phyloP scores from a whole-genome alignment of 2,888 invertebrate genomes.

The Mesopsocus fuscifrons region DNA sequence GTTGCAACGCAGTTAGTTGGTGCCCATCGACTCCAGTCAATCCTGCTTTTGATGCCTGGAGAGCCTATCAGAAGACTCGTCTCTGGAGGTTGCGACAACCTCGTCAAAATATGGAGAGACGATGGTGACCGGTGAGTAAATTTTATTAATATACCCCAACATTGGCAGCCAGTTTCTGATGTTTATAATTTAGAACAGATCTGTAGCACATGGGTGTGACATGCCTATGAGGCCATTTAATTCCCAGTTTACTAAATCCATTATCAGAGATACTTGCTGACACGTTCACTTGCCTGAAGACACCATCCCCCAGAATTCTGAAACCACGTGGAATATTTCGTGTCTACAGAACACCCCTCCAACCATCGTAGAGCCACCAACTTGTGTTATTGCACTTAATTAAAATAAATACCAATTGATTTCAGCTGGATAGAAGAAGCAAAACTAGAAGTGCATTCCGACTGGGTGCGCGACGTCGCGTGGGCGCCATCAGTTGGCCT shows the following conservation, averaged over 20 bases:
- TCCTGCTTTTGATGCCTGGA: conserved; percentile 34
- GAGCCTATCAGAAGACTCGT: conserved; percentile 53
- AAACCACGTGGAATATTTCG: too few species aligned
- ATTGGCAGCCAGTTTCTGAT: background rate
- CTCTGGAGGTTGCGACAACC: conserved; percentile 94
- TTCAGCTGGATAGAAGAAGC: conserved; percentile 79
- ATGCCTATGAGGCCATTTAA: too few species aligned
- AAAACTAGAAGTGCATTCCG: conserved; percentile 88
- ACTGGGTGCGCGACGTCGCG: conserved; percentile 98
- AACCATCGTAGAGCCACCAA: too few species aligned
- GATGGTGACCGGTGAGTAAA: conserved; percentile 14
- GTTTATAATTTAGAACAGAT: conserved; percentile 10
- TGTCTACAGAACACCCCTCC: too few species aligned
- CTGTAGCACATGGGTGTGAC: too few species aligned
- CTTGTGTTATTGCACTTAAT: too few species aligned
- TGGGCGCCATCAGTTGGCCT: conserved; percentile 93
- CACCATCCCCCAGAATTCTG: too few species aligned
- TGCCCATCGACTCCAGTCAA: conserved; percentile 62
- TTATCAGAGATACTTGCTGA: too few species aligned
- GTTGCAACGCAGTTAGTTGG: conserved; percentile 94
- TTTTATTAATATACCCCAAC: conserved; percentile 2
- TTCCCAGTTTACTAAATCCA: too few species aligned
- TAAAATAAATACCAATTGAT: too few species aligned
- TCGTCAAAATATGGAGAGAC: conserved; percentile 64
- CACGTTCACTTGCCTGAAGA: too few species aligned